Conservation (phyloP, 2,797 vertebrate species). For the Rhinatrema bivittatum region DNA sequence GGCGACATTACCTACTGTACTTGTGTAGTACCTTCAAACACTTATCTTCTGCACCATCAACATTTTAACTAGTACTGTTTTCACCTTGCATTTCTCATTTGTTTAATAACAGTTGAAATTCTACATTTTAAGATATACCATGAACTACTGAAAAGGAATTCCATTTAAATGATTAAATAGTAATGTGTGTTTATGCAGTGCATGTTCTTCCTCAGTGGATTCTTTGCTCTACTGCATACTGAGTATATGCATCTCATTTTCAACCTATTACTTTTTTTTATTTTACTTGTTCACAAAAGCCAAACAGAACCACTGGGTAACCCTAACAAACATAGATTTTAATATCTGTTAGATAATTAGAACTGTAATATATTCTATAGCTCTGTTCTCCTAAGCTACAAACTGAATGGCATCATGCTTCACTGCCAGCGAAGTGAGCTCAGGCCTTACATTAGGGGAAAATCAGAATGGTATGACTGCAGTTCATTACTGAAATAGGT, state of each 20-base stretch:
- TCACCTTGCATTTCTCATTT: slow-evolving; percentile 32
- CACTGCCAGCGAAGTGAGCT: slow-evolving; percentile 65
- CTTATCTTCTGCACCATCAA: too few relatives aligned
- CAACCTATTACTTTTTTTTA: slow-evolving; percentile 19
- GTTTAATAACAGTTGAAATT: slow-evolving; percentile 43
- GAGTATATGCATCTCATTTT: slow-evolving; percentile 31
- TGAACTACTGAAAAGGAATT: slow-evolving; percentile 53
- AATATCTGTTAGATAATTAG: slow-evolving; percentile 56
- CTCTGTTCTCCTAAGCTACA: slow-evolving; percentile 56
- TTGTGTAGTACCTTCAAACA: slow-evolving; percentile 18
- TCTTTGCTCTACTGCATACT: slow-evolving; percentile 35
- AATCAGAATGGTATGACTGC: slow-evolving; percentile 68
- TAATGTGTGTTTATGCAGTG: slow-evolving; percentile 38
- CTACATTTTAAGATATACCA: slow-evolving; percentile 46
- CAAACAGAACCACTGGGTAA: slow-evolving; percentile 39
- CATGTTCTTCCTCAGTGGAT: slow-evolving; percentile 43
- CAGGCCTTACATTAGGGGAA: slow-evolving; percentile 69
- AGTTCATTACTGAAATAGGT: slow-evolving; percentile 73
- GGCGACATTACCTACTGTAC: slow-evolving; percentile 25
- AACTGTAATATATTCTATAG: slow-evolving; percentile 56
- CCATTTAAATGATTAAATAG: slow-evolving; percentile 41
- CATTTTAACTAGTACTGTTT: slow-evolving; percentile 29
- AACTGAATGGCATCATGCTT: slow-evolving; percentile 68
- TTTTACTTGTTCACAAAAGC: slow-evolving; percentile 37
- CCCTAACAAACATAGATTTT: slow-evolving; percentile 36